phyloP scores from a whole-genome alignment of 2,113 vertebrate genomes.

The Haplochromis vanheusdeni region DNA sequence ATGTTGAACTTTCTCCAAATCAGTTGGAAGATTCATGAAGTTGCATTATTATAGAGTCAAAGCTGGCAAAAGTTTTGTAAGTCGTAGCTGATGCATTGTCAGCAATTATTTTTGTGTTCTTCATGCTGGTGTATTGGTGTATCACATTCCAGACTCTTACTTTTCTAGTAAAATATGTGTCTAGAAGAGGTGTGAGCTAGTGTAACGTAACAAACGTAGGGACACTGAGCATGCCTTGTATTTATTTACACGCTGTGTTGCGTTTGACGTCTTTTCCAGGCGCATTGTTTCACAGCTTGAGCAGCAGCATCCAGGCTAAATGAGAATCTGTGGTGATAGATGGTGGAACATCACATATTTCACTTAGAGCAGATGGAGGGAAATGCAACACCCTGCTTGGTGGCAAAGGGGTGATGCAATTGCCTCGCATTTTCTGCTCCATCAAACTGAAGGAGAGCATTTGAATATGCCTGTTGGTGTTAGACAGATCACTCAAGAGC shows the following conservation, averaged over 20 bases:
- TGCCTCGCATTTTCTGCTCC: constrained; percentile 31
- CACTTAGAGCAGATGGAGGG: constrained; percentile 45
- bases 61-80: not conserved
- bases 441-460: constrained; percentile 18
- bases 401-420: constrained; percentile 42
- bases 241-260: constrained; percentile 14
- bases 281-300: constrained; percentile 23
- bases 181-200: not conserved
- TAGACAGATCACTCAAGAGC: constrained; percentile 8
- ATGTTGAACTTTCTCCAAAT: not conserved
- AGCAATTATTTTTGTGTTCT: not conserved
- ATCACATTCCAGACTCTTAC: not conserved
- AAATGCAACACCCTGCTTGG: constrained; percentile 31
- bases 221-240: not conserved
- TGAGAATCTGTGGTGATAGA: constrained; percentile 18
- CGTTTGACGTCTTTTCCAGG: not conserved
- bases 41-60: not conserved
- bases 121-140: not conserved
- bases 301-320: not conserved
- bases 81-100: not conserved
- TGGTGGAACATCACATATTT: constrained; percentile 20
- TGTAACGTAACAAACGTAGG: not conserved
- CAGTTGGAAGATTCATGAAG: not conserved
- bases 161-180: not conserved
- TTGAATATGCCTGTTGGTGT: constrained; percentile 16